Conservation (phyloP, 2,888 invertebrate genomes). For the Eristalis intricaria region DNA sequence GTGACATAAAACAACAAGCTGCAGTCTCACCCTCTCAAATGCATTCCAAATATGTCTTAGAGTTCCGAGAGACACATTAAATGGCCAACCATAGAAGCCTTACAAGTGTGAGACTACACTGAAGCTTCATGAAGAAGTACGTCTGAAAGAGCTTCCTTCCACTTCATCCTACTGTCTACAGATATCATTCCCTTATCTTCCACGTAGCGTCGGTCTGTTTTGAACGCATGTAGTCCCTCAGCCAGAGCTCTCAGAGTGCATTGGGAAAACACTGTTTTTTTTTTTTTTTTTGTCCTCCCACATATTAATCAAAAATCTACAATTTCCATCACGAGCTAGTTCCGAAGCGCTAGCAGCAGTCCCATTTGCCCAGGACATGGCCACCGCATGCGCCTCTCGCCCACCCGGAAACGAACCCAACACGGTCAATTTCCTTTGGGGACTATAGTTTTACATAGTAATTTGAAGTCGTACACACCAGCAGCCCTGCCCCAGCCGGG, state of each 20-base stretch:
- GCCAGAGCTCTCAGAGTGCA: not conserved
- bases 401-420: conserved; percentile 36
- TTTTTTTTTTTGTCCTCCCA: not conserved
- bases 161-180: not conserved
- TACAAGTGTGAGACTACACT: no score
- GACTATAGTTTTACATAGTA: conserved; percentile 61
- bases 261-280: not conserved
- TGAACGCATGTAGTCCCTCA: not conserved
- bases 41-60: no score
- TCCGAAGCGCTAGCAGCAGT: not conserved
- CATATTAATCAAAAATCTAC: conserved; percentile 25
- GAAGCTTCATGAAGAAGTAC: not conserved
- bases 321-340: conserved; percentile 21
- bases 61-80: no score
- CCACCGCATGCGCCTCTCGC: conserved; percentile 1
- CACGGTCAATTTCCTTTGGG: conserved; percentile 66
- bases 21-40: no score
- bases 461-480: conserved; percentile 45
- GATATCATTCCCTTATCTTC: not conserved
- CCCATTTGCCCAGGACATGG: conserved; percentile 1
- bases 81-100: no score
- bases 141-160: not conserved
- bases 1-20: no score
- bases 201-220: not conserved
- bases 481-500: conserved; percentile 2